Evolutionary conservation across 2,797 vertebrate species (phyloP).

Genomic region (Aselliscus stoliczkanus): DNA sequence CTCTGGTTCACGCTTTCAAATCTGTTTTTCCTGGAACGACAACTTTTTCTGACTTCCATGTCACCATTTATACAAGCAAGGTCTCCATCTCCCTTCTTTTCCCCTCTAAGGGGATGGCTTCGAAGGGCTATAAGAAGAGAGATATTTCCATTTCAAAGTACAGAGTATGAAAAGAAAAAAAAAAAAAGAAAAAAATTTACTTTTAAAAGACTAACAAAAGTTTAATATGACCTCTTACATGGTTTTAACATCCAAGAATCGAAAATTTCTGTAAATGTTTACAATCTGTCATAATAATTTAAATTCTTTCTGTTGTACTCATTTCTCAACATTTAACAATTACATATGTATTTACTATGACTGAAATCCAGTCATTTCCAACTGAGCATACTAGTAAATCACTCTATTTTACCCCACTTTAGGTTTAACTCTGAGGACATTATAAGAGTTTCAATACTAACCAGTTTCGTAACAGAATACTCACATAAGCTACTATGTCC

Average conservation of each 20-base stretch:
- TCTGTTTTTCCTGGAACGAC: constrained; percentile 94
- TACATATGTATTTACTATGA: constrained; percentile 47
- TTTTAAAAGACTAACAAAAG: constrained; percentile 64
- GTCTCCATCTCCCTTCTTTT: constrained; percentile 91
- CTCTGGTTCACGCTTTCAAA: constrained; percentile 99
- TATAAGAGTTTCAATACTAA: constrained; percentile 53
- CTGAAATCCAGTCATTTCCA: constrained; percentile 38
- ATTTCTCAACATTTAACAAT: constrained; percentile 46
- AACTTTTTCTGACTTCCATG: constrained; percentile 96
- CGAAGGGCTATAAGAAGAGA: constrained; percentile 87
- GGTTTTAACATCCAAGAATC: constrained; percentile 22
- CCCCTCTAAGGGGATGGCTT: constrained; percentile 89
- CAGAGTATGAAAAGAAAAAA: constrained; percentile 45
- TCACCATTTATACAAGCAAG: constrained; percentile 96
- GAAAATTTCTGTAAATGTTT: constrained; percentile 21
- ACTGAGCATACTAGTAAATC: constrained; percentile 17
- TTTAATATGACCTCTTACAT: constrained; percentile 24
- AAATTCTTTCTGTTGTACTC: constrained; percentile 2
- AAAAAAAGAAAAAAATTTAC: constrained; percentile 47
- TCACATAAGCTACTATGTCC: constrained; percentile 93
- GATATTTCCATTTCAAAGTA: constrained; percentile 78
- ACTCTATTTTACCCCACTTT: not conserved
- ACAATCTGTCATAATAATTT: not conserved
- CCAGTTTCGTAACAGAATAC: constrained; percentile 69
- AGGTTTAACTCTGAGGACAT: constrained; percentile 5